Evolutionary conservation across 1,140 invertebrate genomes (phyloP), one percentile per base, ranked within the genome.

Genomic region (Brachionus koreanus): DNA sequence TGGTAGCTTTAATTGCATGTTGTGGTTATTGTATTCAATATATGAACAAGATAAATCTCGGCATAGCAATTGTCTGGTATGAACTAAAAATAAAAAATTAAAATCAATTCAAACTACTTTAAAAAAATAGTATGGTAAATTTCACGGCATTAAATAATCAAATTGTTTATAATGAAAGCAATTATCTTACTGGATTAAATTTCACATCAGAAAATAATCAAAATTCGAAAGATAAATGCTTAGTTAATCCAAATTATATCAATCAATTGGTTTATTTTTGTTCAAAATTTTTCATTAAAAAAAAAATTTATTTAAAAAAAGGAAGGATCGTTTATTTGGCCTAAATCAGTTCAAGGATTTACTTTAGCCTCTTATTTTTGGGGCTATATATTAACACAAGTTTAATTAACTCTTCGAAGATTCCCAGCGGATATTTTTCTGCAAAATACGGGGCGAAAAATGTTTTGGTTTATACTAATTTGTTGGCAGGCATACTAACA

Each of bases 361-460:
- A 85, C 89, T 19, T 81, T 89, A 5, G 87, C 86, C 2, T 84
- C 88, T 10, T 89, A 88, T 83, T 89, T 88, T 86, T 88, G 86
- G 85, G 88, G 88, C 35, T 89, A 89, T 83, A 84, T 89, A 9
- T 75, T 87, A 6, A 86, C 87, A 9, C 88, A 89, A 83, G 85
- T 89, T 6, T 43, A 13, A 75, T 23, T 49, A 12, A 12, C 16
- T 2, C 19, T 37, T 75, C 42, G 2, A n/a, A 75, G 72, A 75
- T 75, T 7, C 77, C 77, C 9, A 37, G 57, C 6, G 77, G 77
- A 16, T 82, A 65, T 82, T 19, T 82, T 5, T 63, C 77, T 10
- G 37, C 42, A 16, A 63, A 63, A 65, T 82, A 67, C 19, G 77
- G 77, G 16, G 77, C 57, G 9, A 63, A 39, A 69, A 65, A 52